Evolutionary conservation across 2,888 invertebrate genomes (phyloP).

Genomic region (Anodontia alba): DNA sequence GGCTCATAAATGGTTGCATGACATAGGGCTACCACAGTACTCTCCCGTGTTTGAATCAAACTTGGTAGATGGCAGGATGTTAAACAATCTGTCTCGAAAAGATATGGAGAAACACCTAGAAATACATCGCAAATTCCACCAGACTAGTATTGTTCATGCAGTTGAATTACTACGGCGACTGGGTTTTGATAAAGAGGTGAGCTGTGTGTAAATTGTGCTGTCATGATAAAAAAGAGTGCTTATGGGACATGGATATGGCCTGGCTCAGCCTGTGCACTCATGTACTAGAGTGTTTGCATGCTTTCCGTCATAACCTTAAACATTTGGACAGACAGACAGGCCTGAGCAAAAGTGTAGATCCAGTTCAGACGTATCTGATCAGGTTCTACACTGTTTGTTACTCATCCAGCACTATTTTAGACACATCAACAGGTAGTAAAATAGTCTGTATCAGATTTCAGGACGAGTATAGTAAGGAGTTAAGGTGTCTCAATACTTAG

Average conservation of each 20-base stretch:
- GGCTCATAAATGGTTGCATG: conserved; percentile 96
- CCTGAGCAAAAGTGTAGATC: too few species aligned
- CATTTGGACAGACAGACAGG: too few species aligned
- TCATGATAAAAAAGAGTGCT: too few species aligned
- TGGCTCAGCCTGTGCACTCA: not conserved
- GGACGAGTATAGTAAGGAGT: too few species aligned
- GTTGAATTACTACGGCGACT: conserved; percentile 96
- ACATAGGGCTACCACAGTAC: conserved; percentile 95
- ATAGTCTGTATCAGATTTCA: too few species aligned
- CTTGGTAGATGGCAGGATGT: conserved; percentile 96
- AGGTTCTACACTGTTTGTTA: too few species aligned
- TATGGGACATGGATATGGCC: not conserved
- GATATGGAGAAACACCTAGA: conserved; percentile 97
- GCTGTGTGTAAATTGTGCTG: too few species aligned
- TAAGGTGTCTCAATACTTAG: too few species aligned
- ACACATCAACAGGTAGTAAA: too few species aligned
- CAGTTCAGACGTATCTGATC: too few species aligned
- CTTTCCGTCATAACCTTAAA: too few species aligned
- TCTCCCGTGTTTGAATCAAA: conserved; percentile 94
- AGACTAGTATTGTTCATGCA: conserved; percentile 96
- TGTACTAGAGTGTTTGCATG: not conserved
- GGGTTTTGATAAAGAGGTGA: conserved; percentile 90
- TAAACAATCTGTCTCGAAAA: conserved; percentile 96
- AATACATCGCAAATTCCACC: conserved; percentile 96
- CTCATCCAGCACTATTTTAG: too few species aligned